These are phyloP conservation scores for Nycticebus coucang DNA, from an alignment of 2,113 vertebrate genomes.

Conservation along the genomic window DNA sequence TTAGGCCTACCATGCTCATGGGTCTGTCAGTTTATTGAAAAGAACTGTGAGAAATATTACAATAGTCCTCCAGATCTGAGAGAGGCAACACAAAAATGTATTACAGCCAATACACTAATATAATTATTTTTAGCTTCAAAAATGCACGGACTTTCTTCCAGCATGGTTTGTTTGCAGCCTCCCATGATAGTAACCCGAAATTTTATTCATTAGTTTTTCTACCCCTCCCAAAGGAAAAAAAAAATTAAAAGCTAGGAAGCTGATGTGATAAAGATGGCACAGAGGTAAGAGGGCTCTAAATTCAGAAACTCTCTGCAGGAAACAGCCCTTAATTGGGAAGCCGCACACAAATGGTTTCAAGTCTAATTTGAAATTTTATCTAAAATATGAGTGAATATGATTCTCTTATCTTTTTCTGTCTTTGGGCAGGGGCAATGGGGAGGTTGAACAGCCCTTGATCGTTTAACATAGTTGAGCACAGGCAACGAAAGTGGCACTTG, in stretches of 20 bases:
- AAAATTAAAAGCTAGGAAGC: not conserved
- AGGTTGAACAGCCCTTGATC: not conserved
- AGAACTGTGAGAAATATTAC: constrained; percentile 59
- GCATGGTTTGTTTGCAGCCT: constrained; percentile 50
- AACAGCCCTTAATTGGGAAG: not conserved
- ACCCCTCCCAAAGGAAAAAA: not conserved
- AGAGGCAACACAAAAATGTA: constrained; percentile 43
- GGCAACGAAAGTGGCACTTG: not conserved
- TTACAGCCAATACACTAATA: not conserved
- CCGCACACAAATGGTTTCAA: constrained; percentile 1
- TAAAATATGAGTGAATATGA: not conserved
- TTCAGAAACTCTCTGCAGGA: constrained; percentile 26
- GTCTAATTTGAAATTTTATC: constrained; percentile 44
- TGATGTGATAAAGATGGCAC: not conserved
- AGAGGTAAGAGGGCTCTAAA: not conserved
- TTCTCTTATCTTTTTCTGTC: not conserved
- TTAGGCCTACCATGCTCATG: not conserved
- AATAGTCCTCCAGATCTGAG: constrained; percentile 46
- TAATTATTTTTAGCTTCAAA: constrained; percentile 66
- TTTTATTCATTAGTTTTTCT: constrained; percentile 63
- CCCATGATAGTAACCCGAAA: constrained; percentile 36
- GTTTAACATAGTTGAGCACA: not conserved
- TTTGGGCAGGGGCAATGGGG: not conserved
- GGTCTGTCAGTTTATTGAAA: constrained; percentile 45
- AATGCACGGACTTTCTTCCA: constrained; percentile 36